phyloP scores from a whole-genome alignment of 2,797 vertebrate species.

The Enteromius trimaculatus region DNA sequence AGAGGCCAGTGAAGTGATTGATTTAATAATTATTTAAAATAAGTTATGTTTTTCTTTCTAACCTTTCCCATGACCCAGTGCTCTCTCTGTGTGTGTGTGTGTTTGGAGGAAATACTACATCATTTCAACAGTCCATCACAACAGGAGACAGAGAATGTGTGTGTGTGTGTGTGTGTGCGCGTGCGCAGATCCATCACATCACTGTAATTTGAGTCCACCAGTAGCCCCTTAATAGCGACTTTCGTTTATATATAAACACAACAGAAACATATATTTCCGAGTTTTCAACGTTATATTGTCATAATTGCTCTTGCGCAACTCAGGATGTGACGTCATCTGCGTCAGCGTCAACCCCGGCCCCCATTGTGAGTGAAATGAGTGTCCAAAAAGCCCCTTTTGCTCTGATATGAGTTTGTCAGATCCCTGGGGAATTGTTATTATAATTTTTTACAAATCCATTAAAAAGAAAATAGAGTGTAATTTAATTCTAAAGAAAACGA shows the following conservation, averaged over 20 bases:
- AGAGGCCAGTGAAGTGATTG: not conserved
- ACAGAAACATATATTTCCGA: not conserved
- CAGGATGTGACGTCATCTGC: slow-evolving; percentile 40
- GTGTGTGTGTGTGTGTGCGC: not conserved
- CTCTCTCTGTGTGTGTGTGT: not conserved
- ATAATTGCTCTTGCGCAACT: not conserved
- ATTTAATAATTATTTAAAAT: not conserved
- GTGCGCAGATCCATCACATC: not conserved
- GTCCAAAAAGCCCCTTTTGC: not conserved
- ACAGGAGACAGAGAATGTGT: slow-evolving; percentile 44
- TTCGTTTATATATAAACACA: not conserved
- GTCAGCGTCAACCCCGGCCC: not conserved
- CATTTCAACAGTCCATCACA: slow-evolving; percentile 19
- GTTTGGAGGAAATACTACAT: not conserved
- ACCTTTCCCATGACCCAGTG: slow-evolving; percentile 28
- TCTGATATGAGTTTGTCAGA: no score
- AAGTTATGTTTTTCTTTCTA: not conserved
- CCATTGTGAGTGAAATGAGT: not conserved
- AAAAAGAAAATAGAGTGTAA: not conserved
- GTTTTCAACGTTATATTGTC: not conserved
- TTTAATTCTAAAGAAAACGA: no score
- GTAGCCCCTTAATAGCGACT: not conserved
- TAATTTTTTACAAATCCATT: no score
- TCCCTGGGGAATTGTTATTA: not conserved
- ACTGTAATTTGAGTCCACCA: not conserved